Conservation (phyloP, 2,797 vertebrate genomes). For the Crenuchus spilurus region DNA sequence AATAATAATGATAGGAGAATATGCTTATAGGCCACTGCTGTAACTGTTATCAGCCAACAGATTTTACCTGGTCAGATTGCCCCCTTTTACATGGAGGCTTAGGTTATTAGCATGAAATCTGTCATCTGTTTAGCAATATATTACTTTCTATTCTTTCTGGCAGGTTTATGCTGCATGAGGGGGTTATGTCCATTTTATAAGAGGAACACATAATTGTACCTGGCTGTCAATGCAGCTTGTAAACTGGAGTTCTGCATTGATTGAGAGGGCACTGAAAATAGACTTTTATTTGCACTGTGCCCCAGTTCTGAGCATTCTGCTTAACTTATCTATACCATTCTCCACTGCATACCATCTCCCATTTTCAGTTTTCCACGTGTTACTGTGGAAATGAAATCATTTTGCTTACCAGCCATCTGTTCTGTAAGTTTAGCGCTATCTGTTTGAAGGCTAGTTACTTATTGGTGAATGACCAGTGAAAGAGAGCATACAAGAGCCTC, state of each 20-base stretch:
- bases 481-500: constrained; percentile 36
- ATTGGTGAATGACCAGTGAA: background rate
- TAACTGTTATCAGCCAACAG: too few relatives aligned
- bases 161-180: background rate
- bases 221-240: background rate
- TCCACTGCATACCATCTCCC: background rate
- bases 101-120: too few relatives aligned
- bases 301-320: background rate
- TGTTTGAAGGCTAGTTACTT: background rate
- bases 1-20: too few relatives aligned
- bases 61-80: too few relatives aligned
- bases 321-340: too few relatives aligned
- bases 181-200: constrained; percentile 2
- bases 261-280: background rate
- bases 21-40: too few relatives aligned
- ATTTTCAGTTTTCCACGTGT: background rate
- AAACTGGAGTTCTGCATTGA: background rate
- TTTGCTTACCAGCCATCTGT: background rate
- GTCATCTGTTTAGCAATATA: background rate
- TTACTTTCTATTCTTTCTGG: background rate
- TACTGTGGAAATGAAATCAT: background rate
- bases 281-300: background rate
- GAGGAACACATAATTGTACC: background rate
- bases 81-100: too few relatives aligned
- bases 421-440: background rate